Evolutionary conservation across 1,140 invertebrate species (phyloP).

Genomic region (Triops longicaudatus): DNA sequence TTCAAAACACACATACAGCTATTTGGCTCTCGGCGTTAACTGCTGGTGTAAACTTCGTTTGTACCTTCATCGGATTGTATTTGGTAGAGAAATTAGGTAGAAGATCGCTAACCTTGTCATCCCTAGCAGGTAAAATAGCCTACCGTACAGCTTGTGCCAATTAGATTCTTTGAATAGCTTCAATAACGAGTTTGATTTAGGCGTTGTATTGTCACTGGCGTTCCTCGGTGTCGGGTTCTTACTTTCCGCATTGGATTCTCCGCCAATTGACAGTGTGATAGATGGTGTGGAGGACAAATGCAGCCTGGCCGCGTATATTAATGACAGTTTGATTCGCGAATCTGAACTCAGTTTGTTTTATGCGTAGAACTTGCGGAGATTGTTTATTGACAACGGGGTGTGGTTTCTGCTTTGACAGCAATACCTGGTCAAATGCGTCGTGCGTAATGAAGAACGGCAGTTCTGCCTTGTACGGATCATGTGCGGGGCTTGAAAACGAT

Average conservation of each 20-base stretch:
- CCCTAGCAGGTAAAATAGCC: slow-evolving; percentile 42
- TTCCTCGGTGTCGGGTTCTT: slow-evolving; percentile 46
- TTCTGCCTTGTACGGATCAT: not conserved
- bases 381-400: slow-evolving; percentile 42
- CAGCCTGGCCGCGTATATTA: slow-evolving; percentile 20
- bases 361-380: slow-evolving; percentile 40
- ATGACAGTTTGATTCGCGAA: not conserved
- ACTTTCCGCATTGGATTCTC: slow-evolving; percentile 41
- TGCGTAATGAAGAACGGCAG: not conserved
- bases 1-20: slow-evolving; percentile 44
- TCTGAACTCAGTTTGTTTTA: slow-evolving; percentile 23
- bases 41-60: slow-evolving; percentile 48
- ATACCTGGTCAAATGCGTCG: slow-evolving; percentile 18
- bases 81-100: slow-evolving; percentile 53
- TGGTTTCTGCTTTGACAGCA: slow-evolving; percentile 44
- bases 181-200: slow-evolving; percentile 33
- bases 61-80: slow-evolving; percentile 50
- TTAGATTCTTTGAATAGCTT: not conserved
- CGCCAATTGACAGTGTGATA: slow-evolving; percentile 37
- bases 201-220: slow-evolving; percentile 43
- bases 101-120: slow-evolving; percentile 45
- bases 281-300: slow-evolving; percentile 20
- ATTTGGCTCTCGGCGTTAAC: slow-evolving; percentile 54
- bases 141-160: not conserved
- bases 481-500: slow-evolving; percentile 8